Percentiles rank a stretch among this genome's conserved stretches.
These are phyloP conservation scores for Pyrochroa serraticornis DNA, from an alignment of 2,888 invertebrate genomes.

Conservation along the genomic window DNA sequence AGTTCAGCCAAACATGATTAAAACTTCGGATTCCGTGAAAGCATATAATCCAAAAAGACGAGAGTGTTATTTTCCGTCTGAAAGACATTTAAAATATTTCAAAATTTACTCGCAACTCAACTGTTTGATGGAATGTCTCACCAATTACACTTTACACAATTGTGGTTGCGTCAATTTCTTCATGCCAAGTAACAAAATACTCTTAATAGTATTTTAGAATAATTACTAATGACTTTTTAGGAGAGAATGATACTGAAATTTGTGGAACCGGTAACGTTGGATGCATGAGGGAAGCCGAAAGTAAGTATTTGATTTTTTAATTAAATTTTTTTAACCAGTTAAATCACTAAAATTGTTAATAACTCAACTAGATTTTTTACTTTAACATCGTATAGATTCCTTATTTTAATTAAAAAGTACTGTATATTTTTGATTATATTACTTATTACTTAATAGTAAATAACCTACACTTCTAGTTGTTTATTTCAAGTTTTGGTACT, in stretches of 20 bases:
- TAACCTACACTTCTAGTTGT: no score
- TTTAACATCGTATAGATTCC: no score
- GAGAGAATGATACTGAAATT: constrained; percentile 61
- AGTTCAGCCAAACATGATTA: constrained; percentile 74
- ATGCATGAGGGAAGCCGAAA: constrained; percentile 61
- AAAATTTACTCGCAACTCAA: constrained; percentile 73
- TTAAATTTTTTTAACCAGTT: neutral
- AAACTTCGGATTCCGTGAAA: constrained; percentile 68
- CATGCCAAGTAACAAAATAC: constrained; percentile 71
- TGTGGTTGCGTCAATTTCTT: constrained; percentile 62
- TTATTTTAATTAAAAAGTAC: no score
- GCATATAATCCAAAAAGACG: constrained; percentile 67
- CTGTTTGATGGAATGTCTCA: constrained; percentile 73
- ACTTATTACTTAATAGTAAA: no score
- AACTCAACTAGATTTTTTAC: no score
- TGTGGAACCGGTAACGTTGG: constrained; percentile 63
- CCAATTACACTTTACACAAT: constrained; percentile 67
- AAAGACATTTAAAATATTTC: constrained; percentile 68
- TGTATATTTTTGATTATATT: no score
- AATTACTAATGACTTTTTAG: no score
- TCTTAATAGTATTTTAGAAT: neutral
- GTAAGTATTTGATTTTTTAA: constrained; percentile 22
- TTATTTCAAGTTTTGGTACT: no score
- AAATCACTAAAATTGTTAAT: no score
- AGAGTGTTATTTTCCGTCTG: constrained; percentile 70